Percentiles rank a stretch among this genome's conserved stretches.
Evolutionary conservation across 2,797 vertebrate genomes (phyloP).

Genomic region (Propithecus deckenii): DNA sequence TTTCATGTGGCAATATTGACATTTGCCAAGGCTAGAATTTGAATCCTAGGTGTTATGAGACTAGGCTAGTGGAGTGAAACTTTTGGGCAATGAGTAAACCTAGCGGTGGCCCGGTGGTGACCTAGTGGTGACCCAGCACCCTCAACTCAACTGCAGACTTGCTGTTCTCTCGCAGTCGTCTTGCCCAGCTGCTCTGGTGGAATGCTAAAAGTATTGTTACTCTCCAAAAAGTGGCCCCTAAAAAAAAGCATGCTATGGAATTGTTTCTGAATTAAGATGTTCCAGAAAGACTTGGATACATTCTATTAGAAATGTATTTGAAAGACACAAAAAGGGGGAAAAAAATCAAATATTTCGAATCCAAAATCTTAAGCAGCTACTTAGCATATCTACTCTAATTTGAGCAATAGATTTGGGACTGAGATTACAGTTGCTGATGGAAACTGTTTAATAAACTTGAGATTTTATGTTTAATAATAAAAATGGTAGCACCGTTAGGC

Average conservation of each 20-base stretch:
- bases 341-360: not conserved
- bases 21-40: not conserved
- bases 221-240: not conserved
- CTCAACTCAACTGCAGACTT: accelerated
- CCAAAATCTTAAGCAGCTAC: not conserved
- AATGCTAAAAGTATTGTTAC: not conserved
- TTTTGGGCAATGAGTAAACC: not conserved
- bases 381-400: not conserved
- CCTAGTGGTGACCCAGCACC: too few relatives aligned
- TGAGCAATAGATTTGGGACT: not conserved
- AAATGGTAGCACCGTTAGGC: not conserved
- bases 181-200: not conserved
- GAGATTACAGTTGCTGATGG: not conserved
- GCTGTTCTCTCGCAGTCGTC: not conserved
- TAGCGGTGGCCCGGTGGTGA: accelerated
- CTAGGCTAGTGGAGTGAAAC: too few relatives aligned
- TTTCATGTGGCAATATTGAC: not conserved
- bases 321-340: not conserved
- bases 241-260: not conserved
- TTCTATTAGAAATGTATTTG: not conserved
- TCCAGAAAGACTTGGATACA: not conserved
- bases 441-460: not conserved
- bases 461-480: not conserved
- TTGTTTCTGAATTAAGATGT: not conserved
- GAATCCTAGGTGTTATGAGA: not conserved